Evolutionary conservation across 2,888 invertebrate species (phyloP).

Genomic region (Resseliella maxima): DNA sequence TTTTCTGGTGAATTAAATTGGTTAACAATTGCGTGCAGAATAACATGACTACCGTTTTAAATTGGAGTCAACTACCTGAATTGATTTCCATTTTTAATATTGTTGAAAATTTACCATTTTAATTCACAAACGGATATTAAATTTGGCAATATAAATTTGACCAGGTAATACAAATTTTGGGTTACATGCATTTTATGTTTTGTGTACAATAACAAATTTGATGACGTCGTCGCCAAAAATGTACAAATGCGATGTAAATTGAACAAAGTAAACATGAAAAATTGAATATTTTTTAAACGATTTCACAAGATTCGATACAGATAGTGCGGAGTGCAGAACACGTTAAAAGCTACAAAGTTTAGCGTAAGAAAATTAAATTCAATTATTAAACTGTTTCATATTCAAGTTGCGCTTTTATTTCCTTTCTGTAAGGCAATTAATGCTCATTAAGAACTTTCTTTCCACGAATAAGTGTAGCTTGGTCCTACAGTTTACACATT

Average conservation of each 20-base stretch:
- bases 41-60: neutral
- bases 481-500: neutral
- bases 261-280: no score
- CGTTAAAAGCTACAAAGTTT: neutral
- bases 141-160: slow-evolving; percentile 10
- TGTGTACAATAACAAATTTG: no score
- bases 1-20: neutral
- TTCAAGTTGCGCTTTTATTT: slow-evolving; percentile 29
- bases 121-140: slow-evolving; percentile 6
- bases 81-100: neutral
- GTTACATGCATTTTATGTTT: no score
- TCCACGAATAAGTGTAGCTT: neutral
- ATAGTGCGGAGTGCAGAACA: neutral
- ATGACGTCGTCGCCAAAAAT: no score
- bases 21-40: neutral
- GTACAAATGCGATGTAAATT: no score
- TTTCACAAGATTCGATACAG: neutral
- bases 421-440: neutral
- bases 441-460: slow-evolving; percentile 39
- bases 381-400: slow-evolving; percentile 16
- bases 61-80: slow-evolving; percentile 33
- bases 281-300: neutral
- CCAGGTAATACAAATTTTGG: neutral
- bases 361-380: slow-evolving; percentile 2
- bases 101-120: neutral